Evolutionary conservation across 2,113 vertebrate species (phyloP), one percentile per base, ranked within the genome.

Genomic region (Oncorhynchus kisutch): DNA sequence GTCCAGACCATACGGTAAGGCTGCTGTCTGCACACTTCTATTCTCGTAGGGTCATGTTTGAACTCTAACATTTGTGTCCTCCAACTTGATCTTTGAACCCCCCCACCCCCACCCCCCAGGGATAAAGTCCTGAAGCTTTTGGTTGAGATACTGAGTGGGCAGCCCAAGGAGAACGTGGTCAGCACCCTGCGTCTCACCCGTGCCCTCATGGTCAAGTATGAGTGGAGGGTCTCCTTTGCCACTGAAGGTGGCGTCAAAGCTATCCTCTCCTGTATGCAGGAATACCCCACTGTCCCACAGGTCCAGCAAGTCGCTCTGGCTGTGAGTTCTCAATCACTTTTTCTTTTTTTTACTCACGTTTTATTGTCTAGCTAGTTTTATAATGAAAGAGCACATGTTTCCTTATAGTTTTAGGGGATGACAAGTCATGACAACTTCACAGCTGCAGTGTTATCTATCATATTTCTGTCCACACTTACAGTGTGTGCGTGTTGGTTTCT

Each of bases 241-340:
- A 96, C 94, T 0, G 96, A 96, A 83, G 97, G 96, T 0, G 97
- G 96, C 0, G 95, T 97, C 88, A 95, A 95, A 4, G 96, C 95
- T 0, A 85, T 97, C 73, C 93, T 99, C 88, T 90, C 88, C 79
- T 92, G 94, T 90, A 97, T 99, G 97, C 95, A 90, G 88, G 95
- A 94, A 85, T 94, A 95, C 79, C 71, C 90, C 76, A 66, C 89
- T 16, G 93, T 91, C 0, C 71, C 88, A 0, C 87, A 94, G 57
- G 90, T 99, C 68, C 97, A 98, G 92, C 96, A 97, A 85, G 94
- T 96, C 0, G 95, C 94, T 0, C 91, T 99, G 76, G 94, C 92
- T 81, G 97, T 98, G 86, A 96, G 96, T 88, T 34, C 14, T 18
- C 51, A 18, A 18, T 54, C 51, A 54, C 14, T 18, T 54, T 45